Base-by-base conservation (phyloP, 2,113 vertebrate genomes). In the Cygnus atratus region DNA sequence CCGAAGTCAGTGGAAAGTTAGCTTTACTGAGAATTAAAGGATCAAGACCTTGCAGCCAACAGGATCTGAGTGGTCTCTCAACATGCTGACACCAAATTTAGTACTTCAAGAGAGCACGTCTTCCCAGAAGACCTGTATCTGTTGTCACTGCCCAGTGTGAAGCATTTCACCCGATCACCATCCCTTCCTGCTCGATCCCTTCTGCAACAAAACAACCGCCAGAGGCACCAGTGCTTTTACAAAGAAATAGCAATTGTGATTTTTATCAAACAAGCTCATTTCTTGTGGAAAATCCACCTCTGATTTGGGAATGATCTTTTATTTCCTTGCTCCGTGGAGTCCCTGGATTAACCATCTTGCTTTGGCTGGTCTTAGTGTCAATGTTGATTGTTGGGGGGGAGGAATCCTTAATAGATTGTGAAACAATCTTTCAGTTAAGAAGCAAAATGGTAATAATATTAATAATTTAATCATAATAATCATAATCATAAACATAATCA, bases 391-490 rank as follows among this genome's bases (percentile, higher is more conserved):
- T 91, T 57, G 79, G 92, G 81, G 50, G 14, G 14, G 44, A 66
- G 63, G 41, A 92, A 86, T 95, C 80, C 84, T 78, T 96, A 96
- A 71, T 92, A 88, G 87, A 90, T 95, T 95, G 88, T 68, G 89
- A 96, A 92, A 68, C 84, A 85, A 59, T 95, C 80, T 93, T 85
- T 70, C 80, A 71, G 92, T 87, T 93, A 91, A 89, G 90, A 95
- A 92, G 65, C 87, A 95, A 91, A 96, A 65, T 54, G 90, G 80
- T 91, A 86, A 71, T 91, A 93, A 91, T 71, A 59, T 67, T 88
- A 44, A 11, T 50, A 13, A 61, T 72, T n/a, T 48, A 48, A 48
- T 92, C 85, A 68, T 91, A 93, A 92, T 71, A 59, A 70, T 89
- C 48, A 11, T 59, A 13, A 61, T 76, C 46, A 84, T 84, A 68